phyloP scores from a whole-genome alignment of 2,113 vertebrate species.

The Burhinus bistriatus region DNA sequence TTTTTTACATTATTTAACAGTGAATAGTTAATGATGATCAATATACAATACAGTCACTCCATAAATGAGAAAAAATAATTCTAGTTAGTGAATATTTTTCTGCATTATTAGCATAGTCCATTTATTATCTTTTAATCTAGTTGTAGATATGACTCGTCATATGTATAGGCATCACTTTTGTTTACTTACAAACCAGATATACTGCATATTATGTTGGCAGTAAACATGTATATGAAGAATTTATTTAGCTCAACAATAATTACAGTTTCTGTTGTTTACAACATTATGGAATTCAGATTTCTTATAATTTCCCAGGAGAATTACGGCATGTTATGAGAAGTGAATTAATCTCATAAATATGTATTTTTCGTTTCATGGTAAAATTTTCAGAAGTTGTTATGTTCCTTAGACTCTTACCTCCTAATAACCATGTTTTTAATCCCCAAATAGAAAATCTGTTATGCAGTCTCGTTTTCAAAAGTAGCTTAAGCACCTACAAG shows the following conservation, averaged over 20 bases:
- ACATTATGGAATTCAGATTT: background rate
- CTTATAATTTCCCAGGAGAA: background rate
- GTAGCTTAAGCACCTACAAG: background rate
- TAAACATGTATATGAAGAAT: background rate
- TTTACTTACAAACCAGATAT: background rate
- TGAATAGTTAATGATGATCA: background rate
- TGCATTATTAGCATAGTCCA: background rate
- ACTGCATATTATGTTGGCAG: background rate
- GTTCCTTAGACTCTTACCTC: background rate
- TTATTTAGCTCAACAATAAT: background rate
- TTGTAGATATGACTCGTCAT: background rate
- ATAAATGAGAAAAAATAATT: background rate
- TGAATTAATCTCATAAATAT: background rate
- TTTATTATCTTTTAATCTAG: background rate
- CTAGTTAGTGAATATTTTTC: background rate
- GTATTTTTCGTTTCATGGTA: background rate
- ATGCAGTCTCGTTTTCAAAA: background rate
- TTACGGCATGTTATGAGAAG: background rate
- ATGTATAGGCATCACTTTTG: background rate
- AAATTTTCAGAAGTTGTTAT: background rate
- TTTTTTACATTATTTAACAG: background rate
- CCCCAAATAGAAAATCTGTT: background rate
- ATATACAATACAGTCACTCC: background rate
- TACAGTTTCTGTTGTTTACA: background rate
- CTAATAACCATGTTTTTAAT: background rate